These are phyloP conservation scores for Tragulus kanchil DNA, from an alignment of 2,113 vertebrate genomes.

Conservation along the genomic window DNA sequence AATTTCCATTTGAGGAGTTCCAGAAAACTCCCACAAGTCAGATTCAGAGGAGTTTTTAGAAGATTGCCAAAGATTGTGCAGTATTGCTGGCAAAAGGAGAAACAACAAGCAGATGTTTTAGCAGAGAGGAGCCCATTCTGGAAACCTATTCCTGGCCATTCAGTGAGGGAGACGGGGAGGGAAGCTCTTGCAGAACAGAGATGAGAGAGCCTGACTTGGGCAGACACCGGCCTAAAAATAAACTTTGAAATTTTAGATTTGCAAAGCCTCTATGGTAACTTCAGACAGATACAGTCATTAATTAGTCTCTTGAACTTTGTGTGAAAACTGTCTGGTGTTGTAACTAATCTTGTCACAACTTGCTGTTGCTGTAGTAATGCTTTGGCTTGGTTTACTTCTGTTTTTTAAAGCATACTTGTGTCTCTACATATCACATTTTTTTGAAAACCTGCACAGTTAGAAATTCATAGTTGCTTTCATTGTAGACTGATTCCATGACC, in stretches of 20 bases:
- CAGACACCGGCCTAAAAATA: conserved; percentile 59
- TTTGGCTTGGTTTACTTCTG: conserved; percentile 52
- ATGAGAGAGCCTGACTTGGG: conserved; percentile 23
- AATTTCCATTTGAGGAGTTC: conserved; percentile 65
- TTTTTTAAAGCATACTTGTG: conserved; percentile 20
- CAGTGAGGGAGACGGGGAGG: conserved; percentile 29
- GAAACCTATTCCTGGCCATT: background rate
- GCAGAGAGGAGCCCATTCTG: conserved; percentile 40
- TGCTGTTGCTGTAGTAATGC: conserved; percentile 51
- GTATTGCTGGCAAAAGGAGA: conserved; percentile 67
- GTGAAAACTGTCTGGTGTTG: conserved; percentile 52
- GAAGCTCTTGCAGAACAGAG: conserved; percentile 41
- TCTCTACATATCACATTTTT: conserved; percentile 27
- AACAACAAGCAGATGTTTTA: conserved; percentile 80
- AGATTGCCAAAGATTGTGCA: conserved; percentile 63
- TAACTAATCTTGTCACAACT: conserved; percentile 65
- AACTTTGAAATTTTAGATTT: background rate
- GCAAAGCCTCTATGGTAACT: conserved; percentile 37
- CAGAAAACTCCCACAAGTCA: conserved; percentile 55
- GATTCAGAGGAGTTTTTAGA: conserved; percentile 60
- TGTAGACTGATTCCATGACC: background rate
- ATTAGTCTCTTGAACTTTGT: conserved; percentile 78
- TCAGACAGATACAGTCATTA: conserved; percentile 65
- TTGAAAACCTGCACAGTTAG: conserved; percentile 4
- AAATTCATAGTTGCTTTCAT: conserved; percentile 40